Percentiles rank a stretch among this genome's conserved stretches.
These are phyloP conservation scores for Metopolophium dirhodum DNA, from an alignment of 1,140 invertebrate species.

Conservation along the genomic window DNA sequence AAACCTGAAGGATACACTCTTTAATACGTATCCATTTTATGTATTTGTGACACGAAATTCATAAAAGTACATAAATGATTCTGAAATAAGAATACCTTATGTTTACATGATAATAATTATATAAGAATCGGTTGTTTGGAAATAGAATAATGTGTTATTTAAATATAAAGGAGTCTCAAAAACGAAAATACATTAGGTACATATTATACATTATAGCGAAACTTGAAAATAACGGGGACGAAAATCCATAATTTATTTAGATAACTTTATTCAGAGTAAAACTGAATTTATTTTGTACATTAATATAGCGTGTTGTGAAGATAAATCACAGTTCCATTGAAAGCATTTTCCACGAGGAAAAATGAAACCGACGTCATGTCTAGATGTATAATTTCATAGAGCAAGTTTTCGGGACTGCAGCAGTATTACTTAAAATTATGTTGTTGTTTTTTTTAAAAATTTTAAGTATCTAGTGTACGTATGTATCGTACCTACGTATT, in stretches of 20 bases:
- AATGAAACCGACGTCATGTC: neutral
- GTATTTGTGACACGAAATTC: neutral
- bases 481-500: too few relatives aligned
- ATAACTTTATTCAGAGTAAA: neutral
- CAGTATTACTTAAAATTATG: neutral
- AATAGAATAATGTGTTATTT: neutral
- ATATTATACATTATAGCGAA: neutral
- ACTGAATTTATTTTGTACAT: neutral
- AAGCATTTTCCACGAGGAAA: neutral
- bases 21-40: neutral
- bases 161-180: neutral
- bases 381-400: neutral
- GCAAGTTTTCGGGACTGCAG: neutral
- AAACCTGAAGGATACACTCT: neutral
- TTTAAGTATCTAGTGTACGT: neutral
- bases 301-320: neutral
- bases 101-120: neutral
- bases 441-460: neutral
- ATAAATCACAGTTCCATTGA: neutral
- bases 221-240: neutral
- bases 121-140: neutral
- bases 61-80: neutral
- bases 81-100: neutral
- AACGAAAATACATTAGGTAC: neutral
- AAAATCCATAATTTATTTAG: constrained; percentile 11